These are phyloP conservation scores for Hycleus cichorii DNA, from an alignment of 1,140 invertebrate species.

Conservation along the genomic window DNA sequence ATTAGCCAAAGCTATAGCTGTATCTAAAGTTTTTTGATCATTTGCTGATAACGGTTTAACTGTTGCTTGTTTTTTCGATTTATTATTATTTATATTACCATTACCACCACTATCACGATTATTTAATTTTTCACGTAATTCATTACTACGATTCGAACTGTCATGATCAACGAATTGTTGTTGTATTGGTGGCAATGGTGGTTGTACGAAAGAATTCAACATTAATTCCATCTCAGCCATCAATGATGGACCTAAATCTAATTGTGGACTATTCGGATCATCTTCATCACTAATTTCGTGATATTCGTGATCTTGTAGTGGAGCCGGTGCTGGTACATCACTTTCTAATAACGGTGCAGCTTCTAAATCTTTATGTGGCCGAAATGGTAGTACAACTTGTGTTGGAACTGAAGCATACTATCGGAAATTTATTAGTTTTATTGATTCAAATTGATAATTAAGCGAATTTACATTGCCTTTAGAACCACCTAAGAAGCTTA, in stretches of 20 bases:
- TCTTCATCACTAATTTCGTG: constrained; percentile 90
- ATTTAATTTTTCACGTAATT: constrained; percentile 56
- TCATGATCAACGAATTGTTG: constrained; percentile 41
- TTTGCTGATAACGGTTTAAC: constrained; percentile 92
- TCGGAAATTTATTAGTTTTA: constrained; percentile 17
- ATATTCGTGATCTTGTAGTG: constrained; percentile 66
- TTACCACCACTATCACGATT: constrained; percentile 9
- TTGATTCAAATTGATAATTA: not conserved
- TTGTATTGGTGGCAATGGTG: not conserved
- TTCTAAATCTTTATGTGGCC: constrained; percentile 72
- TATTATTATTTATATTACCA: constrained; percentile 25
- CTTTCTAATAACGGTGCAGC: constrained; percentile 46
- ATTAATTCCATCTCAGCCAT: constrained; percentile 95
- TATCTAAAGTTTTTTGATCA: constrained; percentile 87
- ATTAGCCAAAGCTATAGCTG: constrained; percentile 88
- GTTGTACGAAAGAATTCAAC: constrained; percentile 52
- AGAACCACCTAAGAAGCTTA: constrained; percentile 72
- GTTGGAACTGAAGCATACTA: constrained; percentile 71
- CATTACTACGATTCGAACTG: constrained; percentile 62
- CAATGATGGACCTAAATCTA: constrained; percentile 88
- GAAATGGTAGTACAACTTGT: constrained; percentile 81
- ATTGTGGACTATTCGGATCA: constrained; percentile 48
- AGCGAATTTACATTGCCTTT: constrained; percentile 44
- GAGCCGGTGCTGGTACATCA: constrained; percentile 32
- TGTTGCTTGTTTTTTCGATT: constrained; percentile 70